Evolutionary conservation across 1,140 invertebrate species (phyloP), one percentile per base, ranked within the genome.

Genomic region (Drosophila albomicans): DNA sequence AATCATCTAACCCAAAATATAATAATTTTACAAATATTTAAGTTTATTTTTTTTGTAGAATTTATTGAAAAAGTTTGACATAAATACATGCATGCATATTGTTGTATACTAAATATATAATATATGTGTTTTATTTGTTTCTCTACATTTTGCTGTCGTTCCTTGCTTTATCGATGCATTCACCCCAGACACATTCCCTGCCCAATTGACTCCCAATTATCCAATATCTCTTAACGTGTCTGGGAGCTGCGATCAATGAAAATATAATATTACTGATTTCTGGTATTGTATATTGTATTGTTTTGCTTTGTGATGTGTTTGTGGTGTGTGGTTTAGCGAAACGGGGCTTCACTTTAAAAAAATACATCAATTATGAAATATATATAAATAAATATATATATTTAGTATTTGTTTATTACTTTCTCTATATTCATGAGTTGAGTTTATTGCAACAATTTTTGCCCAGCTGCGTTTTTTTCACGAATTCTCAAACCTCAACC

Each of bases 81-180:
- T 92, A 92, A 92, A 91, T 92, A 92, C 91, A 92, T 91, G 91
- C 91, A 92, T 92, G 91, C 91, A 92, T 92, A 91, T 91, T 81
- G 82, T 82, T 91, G 77, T 91, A 82, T 90, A 91, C 87, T 87
- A 90, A 91, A 90, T 90, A 90, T 90, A 89, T 87, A 85, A 81
- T 78, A 79, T 87, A 84, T 88, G 74, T 80, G 76, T 86, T 52
- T 73, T 74, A 57, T 66, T 91, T 76, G 75, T 79, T 81, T 56
- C 66, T 89, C 80, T 89, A 87, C 77, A 69, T 62, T 79, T 82
- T 69, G 58, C 66, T 70, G 58, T 13, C 41, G 56, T 49, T 35
- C 56, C 43, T 32, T 65, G 25, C 8, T 64, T 48, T 69, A 61
- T 41, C 35, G 68, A 64, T 64, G 61, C 68, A 71, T 61, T 35